A percentile compares a stretch with the other conserved stretches of the same genome.
These are phyloP conservation scores for Atopsyche davidsoni DNA, from an alignment of 1,140 invertebrate genomes.

Conservation along the genomic window DNA sequence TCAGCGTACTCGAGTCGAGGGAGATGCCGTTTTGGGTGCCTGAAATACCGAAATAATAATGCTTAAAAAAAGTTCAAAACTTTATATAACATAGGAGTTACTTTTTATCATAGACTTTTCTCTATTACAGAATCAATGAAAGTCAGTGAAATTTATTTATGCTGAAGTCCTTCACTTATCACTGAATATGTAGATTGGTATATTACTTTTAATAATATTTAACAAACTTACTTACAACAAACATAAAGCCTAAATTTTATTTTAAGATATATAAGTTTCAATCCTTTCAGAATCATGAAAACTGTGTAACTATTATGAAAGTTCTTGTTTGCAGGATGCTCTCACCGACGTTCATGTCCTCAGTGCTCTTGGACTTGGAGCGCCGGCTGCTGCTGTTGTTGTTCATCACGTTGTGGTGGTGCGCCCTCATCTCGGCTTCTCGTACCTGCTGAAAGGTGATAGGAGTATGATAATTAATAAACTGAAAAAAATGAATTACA, in stretches of 20 bases:
- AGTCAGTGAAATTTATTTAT: too few species aligned
- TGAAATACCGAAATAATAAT: slow-evolving; percentile 8
- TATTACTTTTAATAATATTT: not conserved
- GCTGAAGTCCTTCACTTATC: too few species aligned
- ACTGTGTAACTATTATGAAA: too few species aligned
- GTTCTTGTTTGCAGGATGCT: slow-evolving; percentile 1
- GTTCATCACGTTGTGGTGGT: slow-evolving; percentile 63
- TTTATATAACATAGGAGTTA: not conserved
- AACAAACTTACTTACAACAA: too few species aligned
- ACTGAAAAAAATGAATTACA: not conserved
- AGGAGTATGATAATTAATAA: too few species aligned
- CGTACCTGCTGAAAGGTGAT: slow-evolving; percentile 45
- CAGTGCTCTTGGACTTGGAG: slow-evolving; percentile 81
- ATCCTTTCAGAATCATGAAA: too few species aligned
- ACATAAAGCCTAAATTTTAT: too few species aligned
- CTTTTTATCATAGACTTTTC: too few species aligned
- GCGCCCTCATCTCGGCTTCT: slow-evolving; percentile 54
- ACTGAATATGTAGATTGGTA: too few species aligned
- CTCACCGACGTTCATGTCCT: slow-evolving; percentile 71
- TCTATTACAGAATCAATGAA: too few species aligned
- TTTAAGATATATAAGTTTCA: too few species aligned
- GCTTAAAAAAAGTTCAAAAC: not conserved
- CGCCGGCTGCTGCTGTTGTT: slow-evolving; percentile 59
- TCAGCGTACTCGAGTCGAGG: slow-evolving; percentile 80
- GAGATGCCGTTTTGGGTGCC: slow-evolving; percentile 39